A percentile compares a stretch with the other conserved stretches of the same genome.
Conservation (phyloP, 2,797 vertebrate species). For the Furcifer pardalis region DNA sequence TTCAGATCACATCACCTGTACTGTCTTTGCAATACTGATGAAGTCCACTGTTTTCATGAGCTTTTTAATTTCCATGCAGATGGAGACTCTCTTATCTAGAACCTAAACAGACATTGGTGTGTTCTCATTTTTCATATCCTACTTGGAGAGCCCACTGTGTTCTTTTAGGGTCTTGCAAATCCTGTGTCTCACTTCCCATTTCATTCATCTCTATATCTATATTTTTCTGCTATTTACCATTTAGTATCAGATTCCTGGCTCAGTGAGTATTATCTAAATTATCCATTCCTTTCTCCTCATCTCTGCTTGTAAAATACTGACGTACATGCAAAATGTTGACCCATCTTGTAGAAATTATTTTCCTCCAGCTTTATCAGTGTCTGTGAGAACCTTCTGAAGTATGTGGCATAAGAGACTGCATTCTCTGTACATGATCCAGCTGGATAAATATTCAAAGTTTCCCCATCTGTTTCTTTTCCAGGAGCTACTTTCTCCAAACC, state of each 20-base stretch:
- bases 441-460: not conserved
- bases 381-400: constrained; percentile 1
- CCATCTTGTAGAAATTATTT: not conserved
- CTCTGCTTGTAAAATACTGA: not conserved
- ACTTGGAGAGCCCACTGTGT: no score
- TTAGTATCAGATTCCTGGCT: not conserved
- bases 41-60: not conserved
- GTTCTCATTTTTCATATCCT: no score
- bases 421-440: constrained; percentile 5
- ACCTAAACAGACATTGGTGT: not conserved
- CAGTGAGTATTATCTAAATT: not conserved
- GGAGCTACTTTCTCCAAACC: not conserved
- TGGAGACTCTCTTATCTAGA: not conserved
- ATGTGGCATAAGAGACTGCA: not conserved
- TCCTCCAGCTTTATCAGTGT: not conserved
- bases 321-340: not conserved
- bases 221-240: not conserved
- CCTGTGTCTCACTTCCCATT: no score
- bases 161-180: no score
- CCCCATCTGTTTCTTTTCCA: constrained; percentile 8
- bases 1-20: no score
- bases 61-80: not conserved
- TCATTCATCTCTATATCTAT: not conserved
- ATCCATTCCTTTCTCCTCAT: not conserved
- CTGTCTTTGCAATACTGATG: no score